A percentile compares a stretch with the other conserved stretches of the same genome.
These are phyloP conservation scores for Daktulosphaira vitifoliae DNA, from an alignment of 1,140 invertebrate genomes.

Conservation along the genomic window DNA sequence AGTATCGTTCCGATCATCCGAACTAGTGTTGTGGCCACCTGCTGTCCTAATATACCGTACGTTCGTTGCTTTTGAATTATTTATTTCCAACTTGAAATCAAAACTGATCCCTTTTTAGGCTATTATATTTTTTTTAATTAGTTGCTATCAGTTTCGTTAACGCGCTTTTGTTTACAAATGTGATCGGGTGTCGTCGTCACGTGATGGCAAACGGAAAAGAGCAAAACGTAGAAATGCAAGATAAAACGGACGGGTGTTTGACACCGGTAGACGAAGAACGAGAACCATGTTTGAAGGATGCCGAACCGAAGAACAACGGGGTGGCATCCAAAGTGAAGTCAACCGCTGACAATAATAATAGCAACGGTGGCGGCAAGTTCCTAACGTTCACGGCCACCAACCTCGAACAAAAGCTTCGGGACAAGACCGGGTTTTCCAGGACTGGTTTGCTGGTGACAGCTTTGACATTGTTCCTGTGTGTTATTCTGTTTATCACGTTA, in stretches of 20 bases:
- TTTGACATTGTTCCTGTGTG: conserved; percentile 39
- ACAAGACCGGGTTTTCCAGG: conserved; percentile 37
- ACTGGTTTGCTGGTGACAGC: conserved; percentile 31
- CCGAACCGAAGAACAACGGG: conserved; percentile 9
- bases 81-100: no score
- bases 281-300: conserved; percentile 6
- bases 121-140: no score
- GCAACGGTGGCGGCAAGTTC: conserved; percentile 4
- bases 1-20: no score
- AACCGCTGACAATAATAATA: neutral
- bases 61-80: no score
- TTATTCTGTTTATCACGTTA: conserved; percentile 37
- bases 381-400: conserved; percentile 2
- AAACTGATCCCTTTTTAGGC: no score
- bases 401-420: conserved; percentile 19
- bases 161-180: neutral
- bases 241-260: conserved; percentile 19
- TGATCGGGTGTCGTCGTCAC: neutral
- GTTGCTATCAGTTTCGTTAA: no score
- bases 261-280: conserved; percentile 12
- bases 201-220: neutral
- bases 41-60: no score
- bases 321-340: neutral
- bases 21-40: no score
- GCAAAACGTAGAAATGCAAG: conserved; percentile 12